Evolutionary conservation across 2,797 vertebrate genomes (phyloP).

Genomic region (Pteronotus mesoamericanus): DNA sequence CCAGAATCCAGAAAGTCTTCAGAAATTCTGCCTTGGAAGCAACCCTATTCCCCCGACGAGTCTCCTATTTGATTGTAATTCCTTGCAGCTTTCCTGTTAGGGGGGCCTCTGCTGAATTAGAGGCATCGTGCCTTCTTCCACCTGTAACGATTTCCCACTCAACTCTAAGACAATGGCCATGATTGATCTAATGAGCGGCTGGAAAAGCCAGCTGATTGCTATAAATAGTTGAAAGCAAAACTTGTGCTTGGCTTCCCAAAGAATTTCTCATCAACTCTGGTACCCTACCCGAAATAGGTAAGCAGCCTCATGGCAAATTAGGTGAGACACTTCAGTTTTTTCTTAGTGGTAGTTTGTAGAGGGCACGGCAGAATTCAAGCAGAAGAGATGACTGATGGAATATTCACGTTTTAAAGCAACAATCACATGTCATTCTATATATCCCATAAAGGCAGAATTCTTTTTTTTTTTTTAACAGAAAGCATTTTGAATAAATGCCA

Average conservation of each 20-base stretch:
- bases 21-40: conserved; percentile 62
- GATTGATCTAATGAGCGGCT: conserved; percentile 79
- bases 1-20: conserved; percentile 34
- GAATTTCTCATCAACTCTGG: conserved; percentile 74
- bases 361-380: conserved; percentile 17
- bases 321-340: conserved; percentile 33
- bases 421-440: neutral
- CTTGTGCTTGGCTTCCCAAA: conserved; percentile 73
- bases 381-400: neutral
- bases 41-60: conserved; percentile 39
- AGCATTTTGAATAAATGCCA: conserved; percentile 43
- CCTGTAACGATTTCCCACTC: conserved; percentile 78
- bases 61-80: conserved; percentile 73
- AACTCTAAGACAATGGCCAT: conserved; percentile 77
- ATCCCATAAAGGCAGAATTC: neutral
- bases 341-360: conserved; percentile 22
- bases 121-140: conserved; percentile 70
- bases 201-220: conserved; percentile 78
- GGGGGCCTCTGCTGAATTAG: conserved; percentile 66
- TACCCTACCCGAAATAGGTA: conserved; percentile 72
- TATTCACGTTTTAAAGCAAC: conserved; percentile 3
- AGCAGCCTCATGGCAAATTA: conserved; percentile 53
- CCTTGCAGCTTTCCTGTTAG: conserved; percentile 68
- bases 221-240: conserved; percentile 77
- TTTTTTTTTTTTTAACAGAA: neutral